Percentiles rank a stretch among this genome's conserved stretches.
Conservation (phyloP, 2,888 invertebrate species). For the Athrips mouffetella region DNA sequence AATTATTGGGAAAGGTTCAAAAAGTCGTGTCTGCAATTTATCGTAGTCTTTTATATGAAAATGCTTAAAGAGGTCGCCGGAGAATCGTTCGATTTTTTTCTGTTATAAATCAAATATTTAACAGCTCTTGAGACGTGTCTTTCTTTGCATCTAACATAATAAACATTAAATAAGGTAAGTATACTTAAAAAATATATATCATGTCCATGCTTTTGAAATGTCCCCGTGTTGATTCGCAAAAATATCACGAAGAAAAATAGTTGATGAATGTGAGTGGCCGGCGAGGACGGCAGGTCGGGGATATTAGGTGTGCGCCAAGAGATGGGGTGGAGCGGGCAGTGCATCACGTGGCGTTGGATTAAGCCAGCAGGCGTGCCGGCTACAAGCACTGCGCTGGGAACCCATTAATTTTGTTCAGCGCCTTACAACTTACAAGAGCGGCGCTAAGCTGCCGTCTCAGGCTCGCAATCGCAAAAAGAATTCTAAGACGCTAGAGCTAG, state of each 20-base stretch:
- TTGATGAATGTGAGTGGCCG: slow-evolving; percentile 2
- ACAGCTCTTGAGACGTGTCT: too few relatives aligned
- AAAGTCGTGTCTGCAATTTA: too few relatives aligned
- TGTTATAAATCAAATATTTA: too few relatives aligned
- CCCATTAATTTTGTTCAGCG: slow-evolving; percentile 62
- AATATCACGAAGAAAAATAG: background rate
- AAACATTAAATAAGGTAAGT: too few relatives aligned
- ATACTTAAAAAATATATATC: too few relatives aligned
- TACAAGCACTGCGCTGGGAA: slow-evolving; percentile 36
- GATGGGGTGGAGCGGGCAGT: slow-evolving; percentile 22
- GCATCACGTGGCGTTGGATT: slow-evolving; percentile 50
- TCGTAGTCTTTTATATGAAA: too few relatives aligned
- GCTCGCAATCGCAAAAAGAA: slow-evolving; percentile 47
- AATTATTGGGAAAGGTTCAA: too few relatives aligned
- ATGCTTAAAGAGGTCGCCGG: too few relatives aligned
- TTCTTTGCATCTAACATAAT: too few relatives aligned
- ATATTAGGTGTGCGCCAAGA: background rate
- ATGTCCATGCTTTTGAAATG: background rate
- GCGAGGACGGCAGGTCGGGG: background rate
- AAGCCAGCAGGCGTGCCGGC: slow-evolving; percentile 43
- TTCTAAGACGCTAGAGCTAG: slow-evolving; percentile 38
- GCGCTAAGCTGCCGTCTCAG: slow-evolving; percentile 43
- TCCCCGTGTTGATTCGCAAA: background rate
- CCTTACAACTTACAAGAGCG: slow-evolving; percentile 51
- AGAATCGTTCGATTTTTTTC: too few relatives aligned